phyloP scores from a whole-genome alignment of 2,797 vertebrate genomes.

The Galagoides demidoff region DNA sequence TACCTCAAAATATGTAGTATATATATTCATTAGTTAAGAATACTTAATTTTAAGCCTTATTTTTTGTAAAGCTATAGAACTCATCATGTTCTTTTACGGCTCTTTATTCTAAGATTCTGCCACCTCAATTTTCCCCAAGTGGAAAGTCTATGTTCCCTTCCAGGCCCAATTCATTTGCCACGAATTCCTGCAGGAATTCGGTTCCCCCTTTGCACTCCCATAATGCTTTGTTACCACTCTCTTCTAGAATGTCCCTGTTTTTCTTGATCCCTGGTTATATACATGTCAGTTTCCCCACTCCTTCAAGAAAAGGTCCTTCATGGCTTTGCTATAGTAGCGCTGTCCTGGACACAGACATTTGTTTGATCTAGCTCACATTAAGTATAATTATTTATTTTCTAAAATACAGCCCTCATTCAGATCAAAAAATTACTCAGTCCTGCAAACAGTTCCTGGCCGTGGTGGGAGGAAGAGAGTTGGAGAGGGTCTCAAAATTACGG shows the following conservation, averaged over 20 bases:
- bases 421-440: neutral
- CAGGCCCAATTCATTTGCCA: neutral
- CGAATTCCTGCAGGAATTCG: neutral
- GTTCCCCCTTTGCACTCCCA: neutral
- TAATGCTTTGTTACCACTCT: neutral
- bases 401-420: neutral
- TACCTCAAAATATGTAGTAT: neutral
- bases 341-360: neutral
- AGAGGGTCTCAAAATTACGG: neutral
- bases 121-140: neutral
- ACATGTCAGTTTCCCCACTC: neutral
- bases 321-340: neutral
- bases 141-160: neutral
- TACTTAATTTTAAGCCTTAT: slow-evolving; percentile 31
- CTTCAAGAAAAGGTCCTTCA: neutral
- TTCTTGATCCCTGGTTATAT: neutral
- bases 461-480: accelerated
- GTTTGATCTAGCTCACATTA: neutral
- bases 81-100: neutral
- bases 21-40: neutral
- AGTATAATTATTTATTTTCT: neutral
- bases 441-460: neutral
- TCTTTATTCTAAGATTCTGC: neutral
- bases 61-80: neutral
- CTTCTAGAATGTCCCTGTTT: neutral